Percentiles rank a stretch among this genome's conserved stretches.
Evolutionary conservation across 2,113 vertebrate genomes (phyloP).

Genomic region (Rhinichthys klamathensis): DNA sequence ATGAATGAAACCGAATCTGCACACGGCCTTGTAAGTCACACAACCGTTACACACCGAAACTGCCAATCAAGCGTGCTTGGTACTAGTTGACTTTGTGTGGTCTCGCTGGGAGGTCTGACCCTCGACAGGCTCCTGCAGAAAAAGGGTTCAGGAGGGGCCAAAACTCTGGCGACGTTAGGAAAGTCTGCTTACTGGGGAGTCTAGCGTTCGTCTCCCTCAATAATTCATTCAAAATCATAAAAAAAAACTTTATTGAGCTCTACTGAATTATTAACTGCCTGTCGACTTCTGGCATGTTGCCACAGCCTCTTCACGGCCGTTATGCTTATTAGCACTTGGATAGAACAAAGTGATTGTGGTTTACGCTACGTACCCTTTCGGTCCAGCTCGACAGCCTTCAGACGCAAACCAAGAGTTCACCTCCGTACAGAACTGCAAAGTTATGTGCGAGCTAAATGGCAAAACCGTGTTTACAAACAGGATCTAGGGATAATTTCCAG

Average conservation of each 20-base stretch:
- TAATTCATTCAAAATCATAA: constrained; percentile 47
- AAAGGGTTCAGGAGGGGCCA: neutral
- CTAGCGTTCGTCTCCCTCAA: neutral
- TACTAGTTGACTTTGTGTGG: neutral
- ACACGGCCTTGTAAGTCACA: neutral
- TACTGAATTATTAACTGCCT: constrained; percentile 43
- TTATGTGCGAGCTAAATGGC: constrained; percentile 6
- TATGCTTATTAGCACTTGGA: constrained; percentile 23
- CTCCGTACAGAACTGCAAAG: neutral
- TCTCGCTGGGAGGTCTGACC: neutral
- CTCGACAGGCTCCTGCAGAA: neutral
- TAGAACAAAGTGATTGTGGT: constrained; percentile 4
- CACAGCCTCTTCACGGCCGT: constrained; percentile 15
- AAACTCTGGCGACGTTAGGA: neutral
- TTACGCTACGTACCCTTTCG: neutral
- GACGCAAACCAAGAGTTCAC: neutral
- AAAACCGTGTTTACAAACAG: constrained; percentile 36
- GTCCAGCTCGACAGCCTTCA: neutral
- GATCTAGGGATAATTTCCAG: constrained; percentile 28
- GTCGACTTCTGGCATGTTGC: constrained; percentile 22
- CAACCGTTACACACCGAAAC: constrained; percentile 15
- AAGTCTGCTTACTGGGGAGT: constrained; percentile 30
- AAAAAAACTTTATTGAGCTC: constrained; percentile 40
- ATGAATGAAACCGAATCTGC: constrained; percentile 34
- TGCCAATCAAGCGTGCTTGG: constrained; percentile 14